Conservation (phyloP, 2,797 vertebrate genomes). For the Oreortyx pictus region DNA sequence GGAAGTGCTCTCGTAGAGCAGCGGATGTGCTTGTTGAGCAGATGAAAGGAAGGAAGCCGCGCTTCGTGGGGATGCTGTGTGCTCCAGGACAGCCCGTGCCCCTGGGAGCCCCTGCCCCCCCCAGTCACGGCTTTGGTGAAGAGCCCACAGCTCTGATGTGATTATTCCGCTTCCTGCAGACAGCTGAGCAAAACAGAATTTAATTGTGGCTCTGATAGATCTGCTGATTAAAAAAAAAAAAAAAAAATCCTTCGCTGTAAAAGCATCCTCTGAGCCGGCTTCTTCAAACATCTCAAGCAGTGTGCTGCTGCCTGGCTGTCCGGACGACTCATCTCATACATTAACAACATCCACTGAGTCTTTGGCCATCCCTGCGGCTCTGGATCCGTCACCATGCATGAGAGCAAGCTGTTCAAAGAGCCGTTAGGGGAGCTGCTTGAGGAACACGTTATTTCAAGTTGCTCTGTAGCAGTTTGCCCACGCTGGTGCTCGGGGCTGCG, state of each 20-base stretch:
- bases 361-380: fast-evolving
- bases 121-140: background rate
- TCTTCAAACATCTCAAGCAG: background rate
- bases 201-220: background rate
- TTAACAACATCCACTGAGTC: background rate
- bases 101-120: background rate
- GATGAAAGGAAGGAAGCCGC: background rate
- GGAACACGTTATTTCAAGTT: background rate
- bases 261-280: background rate
- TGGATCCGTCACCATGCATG: background rate
- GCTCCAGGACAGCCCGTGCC: background rate
- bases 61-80: background rate
- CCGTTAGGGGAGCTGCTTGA: background rate
- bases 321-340: background rate
- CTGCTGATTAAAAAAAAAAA: background rate
- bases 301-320: background rate
- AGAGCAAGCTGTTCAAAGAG: background rate
- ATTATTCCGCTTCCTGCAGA: background rate
- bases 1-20: background rate
- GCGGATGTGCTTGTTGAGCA: background rate
- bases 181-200: background rate
- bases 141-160: no score
- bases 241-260: background rate
- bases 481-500: fast-evolving
- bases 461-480: background rate